Percentiles rank a stretch among this genome's conserved stretches.
Evolutionary conservation across 2,113 vertebrate genomes (phyloP).

Genomic region (Engystomops pustulosus): DNA sequence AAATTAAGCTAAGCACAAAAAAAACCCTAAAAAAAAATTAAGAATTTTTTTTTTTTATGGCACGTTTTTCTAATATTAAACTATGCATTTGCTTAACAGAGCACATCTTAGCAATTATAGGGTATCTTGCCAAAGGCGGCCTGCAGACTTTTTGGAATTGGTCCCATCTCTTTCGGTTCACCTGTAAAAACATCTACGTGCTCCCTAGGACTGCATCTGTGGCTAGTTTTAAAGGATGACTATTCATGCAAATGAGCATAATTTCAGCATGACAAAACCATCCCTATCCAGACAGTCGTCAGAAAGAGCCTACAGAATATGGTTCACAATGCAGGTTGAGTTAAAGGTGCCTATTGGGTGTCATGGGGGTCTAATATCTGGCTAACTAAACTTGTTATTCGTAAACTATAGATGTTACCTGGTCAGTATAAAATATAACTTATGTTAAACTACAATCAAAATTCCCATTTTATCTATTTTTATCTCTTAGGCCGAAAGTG

Average conservation of each 20-base stretch:
- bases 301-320: slow-evolving; percentile 54
- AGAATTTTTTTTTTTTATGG: slow-evolving; percentile 72
- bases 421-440: too few relatives aligned
- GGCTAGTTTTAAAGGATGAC: slow-evolving; percentile 84
- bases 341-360: background rate
- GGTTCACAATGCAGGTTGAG: background rate
- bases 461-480: too few relatives aligned
- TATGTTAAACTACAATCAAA: too few relatives aligned
- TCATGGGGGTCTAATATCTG: too few relatives aligned
- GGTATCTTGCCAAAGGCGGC: slow-evolving; percentile 82
- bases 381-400: background rate
- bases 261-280: slow-evolving; percentile 83
- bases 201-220: slow-evolving; percentile 84
- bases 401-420: too few relatives aligned
- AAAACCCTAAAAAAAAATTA: slow-evolving; percentile 33
- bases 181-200: slow-evolving; percentile 88
- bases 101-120: slow-evolving; percentile 84
- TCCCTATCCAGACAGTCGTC: slow-evolving; percentile 74
- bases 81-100: slow-evolving; percentile 80
- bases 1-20: slow-evolving; percentile 62
- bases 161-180: slow-evolving; percentile 86
- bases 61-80: slow-evolving; percentile 79
- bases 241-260: slow-evolving; percentile 82
- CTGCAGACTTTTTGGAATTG: slow-evolving; percentile 80
- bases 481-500: too few relatives aligned